A percentile compares a stretch with the other conserved stretches of the same genome.
phyloP scores from a whole-genome alignment of 2,113 vertebrate genomes.

The Bos taurus region DNA sequence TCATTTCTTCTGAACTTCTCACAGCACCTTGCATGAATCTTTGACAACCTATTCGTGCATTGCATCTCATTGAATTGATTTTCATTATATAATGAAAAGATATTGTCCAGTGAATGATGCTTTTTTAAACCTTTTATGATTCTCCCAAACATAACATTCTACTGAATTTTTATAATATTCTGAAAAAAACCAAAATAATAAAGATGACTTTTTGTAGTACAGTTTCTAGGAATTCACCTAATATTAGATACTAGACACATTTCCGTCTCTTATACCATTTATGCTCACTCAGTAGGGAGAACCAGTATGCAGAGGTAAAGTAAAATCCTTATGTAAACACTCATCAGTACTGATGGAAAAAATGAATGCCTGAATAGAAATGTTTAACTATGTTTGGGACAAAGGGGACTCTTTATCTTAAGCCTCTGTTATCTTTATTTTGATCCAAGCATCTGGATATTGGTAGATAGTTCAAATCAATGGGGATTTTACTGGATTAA shows the following conservation, averaged over 20 bases:
- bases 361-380: neutral
- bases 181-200: conserved; percentile 25
- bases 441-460: neutral
- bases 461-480: neutral
- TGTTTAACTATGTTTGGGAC: neutral
- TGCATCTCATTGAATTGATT: neutral
- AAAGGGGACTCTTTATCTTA: neutral
- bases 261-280: neutral
- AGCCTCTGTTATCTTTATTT: neutral
- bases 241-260: neutral
- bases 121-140: neutral
- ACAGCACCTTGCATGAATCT: neutral
- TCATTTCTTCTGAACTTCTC: neutral
- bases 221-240: neutral
- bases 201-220: neutral
- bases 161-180: neutral
- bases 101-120: neutral
- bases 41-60: neutral
- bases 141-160: neutral
- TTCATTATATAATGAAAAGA: neutral
- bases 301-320: neutral
- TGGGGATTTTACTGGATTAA: neutral
- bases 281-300: neutral
- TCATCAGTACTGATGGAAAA: neutral
- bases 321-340: neutral